These are phyloP conservation scores for Zootermopsis nevadensis DNA, from an alignment of 2,888 invertebrate genomes.

Conservation along the genomic window DNA sequence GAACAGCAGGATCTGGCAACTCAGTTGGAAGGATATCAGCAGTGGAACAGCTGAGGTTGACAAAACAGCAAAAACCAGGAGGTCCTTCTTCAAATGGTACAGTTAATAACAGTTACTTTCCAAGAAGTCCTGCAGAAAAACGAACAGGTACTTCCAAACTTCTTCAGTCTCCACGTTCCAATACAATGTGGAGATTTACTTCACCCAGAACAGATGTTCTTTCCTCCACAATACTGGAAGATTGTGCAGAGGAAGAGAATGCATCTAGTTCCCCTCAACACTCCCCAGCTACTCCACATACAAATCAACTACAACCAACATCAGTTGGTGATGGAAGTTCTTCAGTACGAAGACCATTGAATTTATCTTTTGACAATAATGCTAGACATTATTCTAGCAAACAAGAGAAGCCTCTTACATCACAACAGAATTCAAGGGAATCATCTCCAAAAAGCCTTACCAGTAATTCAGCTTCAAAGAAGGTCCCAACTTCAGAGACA, in stretches of 20 bases:
- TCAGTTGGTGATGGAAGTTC: slow-evolving; percentile 3
- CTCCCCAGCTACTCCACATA: background rate
- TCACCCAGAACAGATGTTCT: slow-evolving; percentile 84
- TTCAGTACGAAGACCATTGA: slow-evolving; percentile 30
- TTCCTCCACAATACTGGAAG: slow-evolving; percentile 88
- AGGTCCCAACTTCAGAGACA: background rate
- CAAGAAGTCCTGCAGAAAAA: slow-evolving; percentile 75
- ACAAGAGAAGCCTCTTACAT: background rate
- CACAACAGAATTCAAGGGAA: background rate
- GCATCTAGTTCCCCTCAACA: slow-evolving; percentile 58
- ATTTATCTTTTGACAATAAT: slow-evolving; percentile 20
- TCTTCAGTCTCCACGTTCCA: slow-evolving; percentile 68
- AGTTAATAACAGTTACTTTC: slow-evolving; percentile 58
- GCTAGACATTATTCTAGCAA: background rate
- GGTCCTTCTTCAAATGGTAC: slow-evolving; percentile 59
- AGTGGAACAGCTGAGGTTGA: slow-evolving; percentile 81
- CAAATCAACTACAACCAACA: background rate
- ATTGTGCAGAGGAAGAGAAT: slow-evolving; percentile 82
- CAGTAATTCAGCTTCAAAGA: slow-evolving; percentile 13
- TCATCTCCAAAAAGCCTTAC: slow-evolving; percentile 1
- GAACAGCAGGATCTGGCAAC: slow-evolving; percentile 64
- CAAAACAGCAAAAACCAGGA: slow-evolving; percentile 60
- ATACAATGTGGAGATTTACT: slow-evolving; percentile 75
- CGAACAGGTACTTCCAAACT: slow-evolving; percentile 65
- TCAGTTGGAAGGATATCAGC: slow-evolving; percentile 72